Percentiles rank a stretch among this genome's conserved stretches.
These are phyloP conservation scores for Diarsia brunnea DNA, from an alignment of 2,888 invertebrate genomes.

Conservation along the genomic window DNA sequence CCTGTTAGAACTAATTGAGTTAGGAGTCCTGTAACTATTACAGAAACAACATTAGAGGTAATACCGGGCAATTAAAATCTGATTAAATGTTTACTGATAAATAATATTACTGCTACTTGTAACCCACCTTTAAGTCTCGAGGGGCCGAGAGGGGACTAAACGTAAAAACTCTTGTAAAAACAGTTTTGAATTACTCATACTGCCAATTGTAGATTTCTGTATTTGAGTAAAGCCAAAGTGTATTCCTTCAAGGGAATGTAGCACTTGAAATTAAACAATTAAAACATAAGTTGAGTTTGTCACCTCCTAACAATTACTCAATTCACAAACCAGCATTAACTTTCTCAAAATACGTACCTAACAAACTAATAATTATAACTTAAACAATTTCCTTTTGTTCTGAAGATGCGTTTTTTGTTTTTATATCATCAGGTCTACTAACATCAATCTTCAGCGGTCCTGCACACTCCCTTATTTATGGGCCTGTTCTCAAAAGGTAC, in stretches of 20 bases:
- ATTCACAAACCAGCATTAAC: too few relatives aligned
- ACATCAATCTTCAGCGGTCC: slow-evolving; percentile 4
- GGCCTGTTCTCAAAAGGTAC: too few relatives aligned
- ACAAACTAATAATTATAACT: neutral
- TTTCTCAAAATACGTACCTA: neutral
- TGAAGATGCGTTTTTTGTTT: neutral
- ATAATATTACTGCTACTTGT: neutral
- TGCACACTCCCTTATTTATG: slow-evolving; percentile 5
- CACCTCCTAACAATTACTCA: neutral
- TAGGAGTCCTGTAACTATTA: neutral
- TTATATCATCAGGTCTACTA: neutral
- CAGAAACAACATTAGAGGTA: neutral
- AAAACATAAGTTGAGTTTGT: neutral
- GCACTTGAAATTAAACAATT: neutral
- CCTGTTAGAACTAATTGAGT: slow-evolving; percentile 23
- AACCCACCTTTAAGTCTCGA: too few relatives aligned
- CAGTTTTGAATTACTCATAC: neutral
- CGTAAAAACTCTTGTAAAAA: too few relatives aligned
- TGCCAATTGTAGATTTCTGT: neutral
- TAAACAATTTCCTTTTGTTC: neutral
- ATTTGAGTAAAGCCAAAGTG: neutral
- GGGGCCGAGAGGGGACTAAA: too few relatives aligned
- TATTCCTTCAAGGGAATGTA: neutral
- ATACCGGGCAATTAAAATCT: too few relatives aligned
- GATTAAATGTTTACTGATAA: too few relatives aligned